Base-by-base conservation (phyloP, 2,797 vertebrate species). In the Chaetophractus vellerosus region DNA sequence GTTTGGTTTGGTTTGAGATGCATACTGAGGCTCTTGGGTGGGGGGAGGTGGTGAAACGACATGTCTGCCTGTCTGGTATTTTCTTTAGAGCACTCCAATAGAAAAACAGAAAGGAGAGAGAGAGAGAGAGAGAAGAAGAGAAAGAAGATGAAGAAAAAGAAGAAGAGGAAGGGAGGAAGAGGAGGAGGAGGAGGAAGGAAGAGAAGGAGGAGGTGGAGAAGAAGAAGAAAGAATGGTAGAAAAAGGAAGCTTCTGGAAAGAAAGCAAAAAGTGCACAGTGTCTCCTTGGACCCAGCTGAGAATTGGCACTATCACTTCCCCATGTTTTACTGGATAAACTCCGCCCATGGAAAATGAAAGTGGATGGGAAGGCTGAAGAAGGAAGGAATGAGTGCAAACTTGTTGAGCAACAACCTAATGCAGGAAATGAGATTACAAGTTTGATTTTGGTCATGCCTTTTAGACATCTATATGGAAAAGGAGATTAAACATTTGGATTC, bases 351-450 rank as follows among this genome's bases (percentile, higher is more conserved):
- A n/a, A n/a, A n/a, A n/a, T n/a, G n/a, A n/a, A n/a, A n/a, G n/a
- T n/a, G n/a, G n/a, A n/a, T 18, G 1, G 4, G 15, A 38, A 38
- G 38, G 9, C 9, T 24, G 6, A 0, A 2, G 2, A 1, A 11
- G 28, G 9, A 50, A 9, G 8, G 5, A 14, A 5, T 0, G 16
- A 52, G 9, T 4, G n/a, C 33, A 81, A 72, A 36, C 24, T 64
- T 52, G 63, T 1, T 9, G 6, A 84, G 4, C 28, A 74, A 28
- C 1, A 63, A 18, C 15, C 1, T 2, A 9, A 36, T 24, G 31
- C 0, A 74, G 6, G 3, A 2, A 74, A 41, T 7, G 50, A 41
- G 15, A 68, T 66, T 36, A 9, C 4, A 19, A 36, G 18, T 36
- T 50, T 33, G 6, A 86, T 48, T 24, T 23, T 6, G 50, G n/a